A percentile compares a stretch with the other conserved stretches of the same genome.
phyloP scores from a whole-genome alignment of 2,888 invertebrate species.

The Noctua comes region DNA sequence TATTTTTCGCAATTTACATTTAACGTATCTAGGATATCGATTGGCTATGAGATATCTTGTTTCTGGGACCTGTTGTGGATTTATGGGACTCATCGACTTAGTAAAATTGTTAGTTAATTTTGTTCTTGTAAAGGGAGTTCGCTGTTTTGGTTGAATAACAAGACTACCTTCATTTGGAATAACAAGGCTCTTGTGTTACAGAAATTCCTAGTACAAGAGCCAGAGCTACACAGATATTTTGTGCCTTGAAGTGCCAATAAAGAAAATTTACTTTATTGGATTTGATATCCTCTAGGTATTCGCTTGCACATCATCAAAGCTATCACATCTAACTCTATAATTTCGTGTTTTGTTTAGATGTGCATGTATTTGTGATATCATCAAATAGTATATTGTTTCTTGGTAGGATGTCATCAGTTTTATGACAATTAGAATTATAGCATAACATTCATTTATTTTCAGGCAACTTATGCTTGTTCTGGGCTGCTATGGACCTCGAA shows the following conservation, averaged over 20 bases:
- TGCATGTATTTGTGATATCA: neutral
- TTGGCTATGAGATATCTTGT: slow-evolving; percentile 44
- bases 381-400: neutral
- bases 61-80: slow-evolving; percentile 35
- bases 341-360: neutral
- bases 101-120: neutral
- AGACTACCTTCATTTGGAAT: neutral
- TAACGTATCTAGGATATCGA: slow-evolving; percentile 62
- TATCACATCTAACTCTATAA: neutral
- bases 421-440: neutral
- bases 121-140: neutral
- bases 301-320: neutral
- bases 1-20: slow-evolving; percentile 81
- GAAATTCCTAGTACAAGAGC: neutral
- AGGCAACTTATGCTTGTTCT: neutral
- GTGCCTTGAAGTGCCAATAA: neutral
- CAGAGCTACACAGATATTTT: neutral
- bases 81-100: slow-evolving; percentile 33
- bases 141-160: neutral
- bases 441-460: too few relatives aligned
- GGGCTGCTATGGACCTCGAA: neutral
- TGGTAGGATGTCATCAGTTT: neutral
- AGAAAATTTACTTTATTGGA: neutral
- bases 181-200: neutral
- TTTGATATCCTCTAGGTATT: neutral